Evolutionary conservation across 2,888 invertebrate species (phyloP).

Genomic region (Andrena trimmerana): DNA sequence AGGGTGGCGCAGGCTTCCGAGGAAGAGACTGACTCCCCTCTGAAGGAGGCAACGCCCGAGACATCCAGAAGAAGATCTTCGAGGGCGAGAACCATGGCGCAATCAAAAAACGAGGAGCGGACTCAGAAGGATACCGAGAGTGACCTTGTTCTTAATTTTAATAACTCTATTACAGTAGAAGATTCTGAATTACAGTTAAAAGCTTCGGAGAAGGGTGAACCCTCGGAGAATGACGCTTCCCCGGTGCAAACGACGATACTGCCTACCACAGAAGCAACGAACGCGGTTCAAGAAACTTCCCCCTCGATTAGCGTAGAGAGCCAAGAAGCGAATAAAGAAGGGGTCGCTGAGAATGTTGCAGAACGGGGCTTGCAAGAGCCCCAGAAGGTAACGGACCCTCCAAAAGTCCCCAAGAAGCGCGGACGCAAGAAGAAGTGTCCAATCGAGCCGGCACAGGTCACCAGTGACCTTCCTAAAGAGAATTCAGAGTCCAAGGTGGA

Average conservation of each 20-base stretch:
- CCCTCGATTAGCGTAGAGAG: neutral
- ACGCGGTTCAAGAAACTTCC: neutral
- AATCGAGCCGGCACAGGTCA: constrained; percentile 50
- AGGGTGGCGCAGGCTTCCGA: neutral
- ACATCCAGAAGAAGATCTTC: constrained; percentile 37
- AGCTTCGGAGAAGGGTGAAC: neutral
- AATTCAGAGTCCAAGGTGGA: neutral
- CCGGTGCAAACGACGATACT: neutral
- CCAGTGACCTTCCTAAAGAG: neutral
- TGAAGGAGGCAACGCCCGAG: neutral
- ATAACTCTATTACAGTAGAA: neutral
- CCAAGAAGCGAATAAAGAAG: neutral
- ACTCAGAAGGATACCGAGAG: neutral
- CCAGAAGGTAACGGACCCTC: neutral
- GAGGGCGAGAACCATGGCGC: constrained; percentile 11
- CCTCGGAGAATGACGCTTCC: neutral
- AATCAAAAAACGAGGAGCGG: constrained; percentile 2
- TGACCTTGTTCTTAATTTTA: neutral
- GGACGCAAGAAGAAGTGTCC: constrained; percentile 69
- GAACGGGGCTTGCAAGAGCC: neutral
- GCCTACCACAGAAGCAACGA: constrained; percentile 12
- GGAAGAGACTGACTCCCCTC: constrained; percentile 9
- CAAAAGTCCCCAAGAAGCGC: constrained; percentile 65
- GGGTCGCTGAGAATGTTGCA: neutral
- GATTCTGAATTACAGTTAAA: neutral